Conservation (phyloP, 2,113 vertebrate genomes). For the Myrmecophaga tridactyla region DNA sequence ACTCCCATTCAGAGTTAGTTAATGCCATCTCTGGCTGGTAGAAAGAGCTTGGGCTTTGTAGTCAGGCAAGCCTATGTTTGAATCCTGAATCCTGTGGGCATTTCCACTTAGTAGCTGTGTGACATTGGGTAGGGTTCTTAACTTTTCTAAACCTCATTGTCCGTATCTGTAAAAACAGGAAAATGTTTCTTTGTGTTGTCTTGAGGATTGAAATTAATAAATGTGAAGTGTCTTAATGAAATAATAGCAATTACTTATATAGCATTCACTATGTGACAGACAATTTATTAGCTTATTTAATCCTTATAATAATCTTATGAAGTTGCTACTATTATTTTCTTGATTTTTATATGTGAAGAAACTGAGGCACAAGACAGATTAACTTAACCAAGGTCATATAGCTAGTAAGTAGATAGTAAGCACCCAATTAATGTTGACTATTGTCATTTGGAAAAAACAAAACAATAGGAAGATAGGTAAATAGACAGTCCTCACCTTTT, state of each 20-base stretch:
- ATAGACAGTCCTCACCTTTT: not conserved
- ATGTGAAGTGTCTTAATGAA: not conserved
- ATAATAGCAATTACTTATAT: not conserved
- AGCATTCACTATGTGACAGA: not conserved
- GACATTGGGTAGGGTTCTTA: not conserved
- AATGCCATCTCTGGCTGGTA: not conserved
- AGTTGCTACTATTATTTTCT: not conserved
- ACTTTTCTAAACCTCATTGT: not conserved
- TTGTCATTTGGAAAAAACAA: not conserved
- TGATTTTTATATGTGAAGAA: conserved; percentile 12
- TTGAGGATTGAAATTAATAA: not conserved
- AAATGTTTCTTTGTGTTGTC: not conserved
- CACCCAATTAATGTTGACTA: too few species aligned
- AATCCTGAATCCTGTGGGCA: not conserved
- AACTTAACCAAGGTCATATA: not conserved
- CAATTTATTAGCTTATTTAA: not conserved
- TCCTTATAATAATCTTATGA: too few species aligned
- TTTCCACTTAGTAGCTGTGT: not conserved
- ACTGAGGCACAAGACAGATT: not conserved
- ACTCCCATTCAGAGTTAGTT: not conserved
- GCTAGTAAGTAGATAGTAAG: not conserved
- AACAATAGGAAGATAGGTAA: not conserved
- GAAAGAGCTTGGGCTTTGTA: not conserved
- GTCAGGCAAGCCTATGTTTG: not conserved
- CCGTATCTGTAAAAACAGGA: not conserved